Evolutionary conservation across 2,113 vertebrate genomes (phyloP).

Genomic region (Lontra canadensis): DNA sequence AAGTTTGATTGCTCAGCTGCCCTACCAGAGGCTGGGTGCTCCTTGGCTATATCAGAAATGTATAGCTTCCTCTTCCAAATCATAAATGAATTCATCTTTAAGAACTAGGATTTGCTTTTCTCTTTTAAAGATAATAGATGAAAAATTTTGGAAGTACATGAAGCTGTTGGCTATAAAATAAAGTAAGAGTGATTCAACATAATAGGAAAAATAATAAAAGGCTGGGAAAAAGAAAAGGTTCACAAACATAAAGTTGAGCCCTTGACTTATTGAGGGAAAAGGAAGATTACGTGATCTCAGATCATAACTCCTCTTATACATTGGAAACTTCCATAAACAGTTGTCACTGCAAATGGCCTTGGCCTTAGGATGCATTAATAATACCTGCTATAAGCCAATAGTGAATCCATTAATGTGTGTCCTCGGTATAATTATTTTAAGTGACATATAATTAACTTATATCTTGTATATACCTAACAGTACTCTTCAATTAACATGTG

Average conservation of each 20-base stretch:
- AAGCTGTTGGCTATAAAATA: neutral
- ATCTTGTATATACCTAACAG: constrained; percentile 70
- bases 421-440: constrained; percentile 69
- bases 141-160: neutral
- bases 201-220: neutral
- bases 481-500: constrained; percentile 76
- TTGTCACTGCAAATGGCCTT: constrained; percentile 44
- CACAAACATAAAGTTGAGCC: neutral
- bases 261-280: neutral
- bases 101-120: neutral
- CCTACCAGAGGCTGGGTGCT: neutral
- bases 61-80: neutral
- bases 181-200: neutral
- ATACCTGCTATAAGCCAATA: constrained; percentile 48
- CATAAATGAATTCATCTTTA: neutral
- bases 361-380: constrained; percentile 61
- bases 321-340: constrained; percentile 39
- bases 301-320: constrained; percentile 26
- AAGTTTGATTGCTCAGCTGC: neutral
- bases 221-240: neutral
- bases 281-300: neutral
- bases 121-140: neutral
- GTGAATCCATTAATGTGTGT: constrained; percentile 65
- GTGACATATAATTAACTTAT: constrained; percentile 76
- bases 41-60: neutral